Conservation (phyloP, 2,797 vertebrate genomes). For the Eulemur mongoz region DNA sequence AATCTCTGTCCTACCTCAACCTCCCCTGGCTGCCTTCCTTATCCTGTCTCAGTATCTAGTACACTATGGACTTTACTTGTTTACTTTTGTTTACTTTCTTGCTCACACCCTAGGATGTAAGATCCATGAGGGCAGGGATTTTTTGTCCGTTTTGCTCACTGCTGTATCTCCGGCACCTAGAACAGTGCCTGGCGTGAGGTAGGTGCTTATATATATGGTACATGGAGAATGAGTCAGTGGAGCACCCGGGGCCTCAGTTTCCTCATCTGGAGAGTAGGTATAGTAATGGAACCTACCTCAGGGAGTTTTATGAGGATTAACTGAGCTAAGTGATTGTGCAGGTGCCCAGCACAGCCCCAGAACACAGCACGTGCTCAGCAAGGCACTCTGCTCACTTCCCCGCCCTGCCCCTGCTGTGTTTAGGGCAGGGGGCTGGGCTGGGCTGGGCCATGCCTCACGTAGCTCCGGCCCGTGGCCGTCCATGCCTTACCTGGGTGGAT, state of each 20-base stretch:
- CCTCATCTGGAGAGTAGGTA: neutral
- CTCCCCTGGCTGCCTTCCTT: neutral
- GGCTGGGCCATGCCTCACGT: neutral
- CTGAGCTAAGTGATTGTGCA: neutral
- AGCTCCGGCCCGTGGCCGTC: neutral
- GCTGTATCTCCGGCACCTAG: neutral
- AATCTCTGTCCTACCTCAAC: neutral
- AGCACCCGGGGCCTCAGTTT: neutral
- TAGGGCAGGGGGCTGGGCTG: neutral
- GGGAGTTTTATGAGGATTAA: neutral
- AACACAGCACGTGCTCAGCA: neutral
- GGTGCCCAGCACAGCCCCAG: neutral
- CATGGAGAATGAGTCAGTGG: neutral
- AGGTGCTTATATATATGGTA: neutral
- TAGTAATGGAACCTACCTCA: neutral
- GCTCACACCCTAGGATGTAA: neutral
- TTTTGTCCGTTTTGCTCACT: neutral
- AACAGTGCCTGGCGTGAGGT: neutral
- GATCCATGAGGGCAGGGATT: neutral
- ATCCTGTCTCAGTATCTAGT: neutral
- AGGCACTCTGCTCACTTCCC: neutral
- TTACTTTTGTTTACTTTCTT: neutral
- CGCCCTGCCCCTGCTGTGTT: neutral
- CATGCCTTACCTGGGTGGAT: slow-evolving; percentile 94
- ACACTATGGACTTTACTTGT: neutral